Conservation (phyloP, 2,888 invertebrate species). For the Leptothorax acervorum region DNA sequence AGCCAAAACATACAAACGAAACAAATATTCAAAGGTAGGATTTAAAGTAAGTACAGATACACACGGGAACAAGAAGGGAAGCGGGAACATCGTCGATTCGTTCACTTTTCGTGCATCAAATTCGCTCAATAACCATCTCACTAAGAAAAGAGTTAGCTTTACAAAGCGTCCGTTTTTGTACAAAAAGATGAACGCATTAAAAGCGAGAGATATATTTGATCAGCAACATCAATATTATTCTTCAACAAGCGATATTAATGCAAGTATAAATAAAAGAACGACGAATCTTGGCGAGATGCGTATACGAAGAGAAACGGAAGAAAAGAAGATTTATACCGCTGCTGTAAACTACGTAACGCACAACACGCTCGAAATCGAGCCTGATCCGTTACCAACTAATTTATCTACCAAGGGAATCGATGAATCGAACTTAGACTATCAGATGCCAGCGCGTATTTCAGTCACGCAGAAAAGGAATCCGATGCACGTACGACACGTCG, state of each 20-base stretch:
- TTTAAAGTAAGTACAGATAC: conserved; percentile 27
- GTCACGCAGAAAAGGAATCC: conserved; percentile 48
- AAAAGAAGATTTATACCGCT: not conserved
- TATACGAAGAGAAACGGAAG: not conserved
- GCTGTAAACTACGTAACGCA: conserved; percentile 7
- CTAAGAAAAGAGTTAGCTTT: not conserved
- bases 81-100: not conserved
- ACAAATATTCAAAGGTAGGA: conserved; percentile 32
- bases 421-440: conserved; percentile 6
- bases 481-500: conserved; percentile 34
- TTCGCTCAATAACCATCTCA: not conserved
- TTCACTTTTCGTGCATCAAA: conserved; percentile 13
- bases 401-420: not conserved
- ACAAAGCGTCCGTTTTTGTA: not conserved
- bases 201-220: not conserved
- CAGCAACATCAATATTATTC: conserved; percentile 5
- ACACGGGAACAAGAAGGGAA: not conserved
- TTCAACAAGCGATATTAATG: not conserved
- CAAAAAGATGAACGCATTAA: not conserved
- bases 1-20: not conserved
- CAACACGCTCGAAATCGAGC: not conserved
- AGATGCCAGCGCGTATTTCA: conserved; percentile 26
- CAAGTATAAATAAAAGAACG: not conserved
- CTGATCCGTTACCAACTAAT: conserved; percentile 9
- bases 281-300: too few relatives aligned